Base-by-base conservation (phyloP, 2,888 invertebrate species). In the Andrena bucephala region DNA sequence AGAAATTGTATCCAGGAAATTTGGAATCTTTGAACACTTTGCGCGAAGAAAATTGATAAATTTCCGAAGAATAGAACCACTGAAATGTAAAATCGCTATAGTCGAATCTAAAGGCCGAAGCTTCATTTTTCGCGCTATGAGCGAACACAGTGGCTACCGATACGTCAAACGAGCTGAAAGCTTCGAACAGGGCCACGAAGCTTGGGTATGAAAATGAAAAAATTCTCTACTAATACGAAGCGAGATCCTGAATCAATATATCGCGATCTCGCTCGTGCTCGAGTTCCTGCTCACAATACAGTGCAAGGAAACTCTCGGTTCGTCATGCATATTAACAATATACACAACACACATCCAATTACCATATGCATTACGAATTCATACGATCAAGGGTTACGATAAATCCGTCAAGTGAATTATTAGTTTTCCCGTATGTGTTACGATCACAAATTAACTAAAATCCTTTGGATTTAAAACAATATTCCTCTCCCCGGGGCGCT, bases 391-490 rank as follows among this genome's bases (percentile, higher is more conserved):
- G 27, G 50, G 8, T 73, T 68, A 42, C 66, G 57, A 72, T 72
- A 77, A 62, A 74, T 54, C 60, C 42, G 71, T 4, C 16, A 31
- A 54, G 5, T 48, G 48, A 62, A 66, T 33, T 8, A 66, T 60
- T 65, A 48, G 27, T 27, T 24, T 36, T 66, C 20, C n/a, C 33
- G n/a, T 52, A 16, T 31, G 63, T 77, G 52, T 77, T 52, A 36
- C 31, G 20, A 59, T 59, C 10, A 20, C 50, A 73, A 68, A 33
- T 81, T 42, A 74, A 79, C 59, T 52, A 54, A 79, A 79, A 79
- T 74, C 79, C 74, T 74, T 81, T 70, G 81, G 70, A 79, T 70
- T 78, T 33, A 67, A 76, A 79, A n/a, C 20, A 65, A 69, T 31
- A 20, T 54, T 65, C 24, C 27, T 24, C 27, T 5, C 63, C 27